These are phyloP conservation scores for Acrocephalus kingi DNA, from an alignment of 2,113 vertebrate species.

Conservation along the genomic window DNA sequence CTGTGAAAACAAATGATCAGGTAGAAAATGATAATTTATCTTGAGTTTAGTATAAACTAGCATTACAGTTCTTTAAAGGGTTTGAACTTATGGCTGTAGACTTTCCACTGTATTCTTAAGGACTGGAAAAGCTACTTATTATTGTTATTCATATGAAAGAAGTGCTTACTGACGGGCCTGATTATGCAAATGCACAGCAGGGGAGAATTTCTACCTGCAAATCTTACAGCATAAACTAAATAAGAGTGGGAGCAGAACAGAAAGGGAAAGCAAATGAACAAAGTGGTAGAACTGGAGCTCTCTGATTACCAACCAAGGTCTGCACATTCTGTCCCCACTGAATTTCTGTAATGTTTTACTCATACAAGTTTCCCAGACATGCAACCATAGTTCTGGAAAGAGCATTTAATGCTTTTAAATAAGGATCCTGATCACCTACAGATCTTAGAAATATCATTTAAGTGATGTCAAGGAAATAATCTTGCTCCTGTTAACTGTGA, in stretches of 20 bases:
- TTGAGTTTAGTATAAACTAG: not conserved
- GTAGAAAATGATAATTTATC: not conserved
- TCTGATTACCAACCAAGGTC: not conserved
- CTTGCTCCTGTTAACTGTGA: not conserved
- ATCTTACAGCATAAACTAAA: not conserved
- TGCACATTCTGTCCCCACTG: not conserved
- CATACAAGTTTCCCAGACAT: not conserved
- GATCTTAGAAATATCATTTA: not conserved
- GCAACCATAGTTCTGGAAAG: not conserved
- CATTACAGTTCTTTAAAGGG: conserved; percentile 1
- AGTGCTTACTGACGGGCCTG: not conserved
- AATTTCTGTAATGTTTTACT: not conserved
- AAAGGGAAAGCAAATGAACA: not conserved
- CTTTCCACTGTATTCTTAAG: not conserved
- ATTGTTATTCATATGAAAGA: not conserved
- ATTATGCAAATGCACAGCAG: not conserved
- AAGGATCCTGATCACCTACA: too few species aligned
- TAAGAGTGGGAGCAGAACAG: not conserved
- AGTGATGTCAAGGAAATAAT: not conserved
- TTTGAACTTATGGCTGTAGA: not conserved
- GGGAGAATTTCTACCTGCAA: conserved; percentile 22
- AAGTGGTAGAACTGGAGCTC: not conserved
- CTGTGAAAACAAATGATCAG: not conserved
- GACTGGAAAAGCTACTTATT: conserved; percentile 23
- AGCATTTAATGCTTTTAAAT: not conserved